Evolutionary conservation across 1,140 invertebrate genomes (phyloP).

Genomic region (Platyura marginata): DNA sequence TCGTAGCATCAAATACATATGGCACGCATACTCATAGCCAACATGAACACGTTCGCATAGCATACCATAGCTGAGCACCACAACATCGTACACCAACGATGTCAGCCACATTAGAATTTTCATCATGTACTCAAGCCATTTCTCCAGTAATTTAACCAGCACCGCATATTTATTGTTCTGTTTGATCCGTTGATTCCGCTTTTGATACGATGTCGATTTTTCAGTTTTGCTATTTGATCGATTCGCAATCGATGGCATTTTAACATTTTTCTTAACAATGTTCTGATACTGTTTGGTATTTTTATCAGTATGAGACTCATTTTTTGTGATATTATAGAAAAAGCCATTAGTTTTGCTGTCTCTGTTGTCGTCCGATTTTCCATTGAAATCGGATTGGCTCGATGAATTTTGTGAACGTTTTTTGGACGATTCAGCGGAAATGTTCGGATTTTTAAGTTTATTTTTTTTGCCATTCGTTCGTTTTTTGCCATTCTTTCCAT

Average conservation of each 20-base stretch:
- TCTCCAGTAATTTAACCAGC: conserved; percentile 15
- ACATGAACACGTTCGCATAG: conserved; percentile 33
- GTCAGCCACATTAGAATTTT: conserved; percentile 55
- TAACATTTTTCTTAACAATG: neutral
- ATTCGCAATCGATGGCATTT: neutral
- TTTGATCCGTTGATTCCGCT: neutral
- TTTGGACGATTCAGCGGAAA: neutral
- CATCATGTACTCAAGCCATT: conserved; percentile 45
- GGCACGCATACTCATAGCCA: conserved; percentile 11
- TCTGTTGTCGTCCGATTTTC: neutral
- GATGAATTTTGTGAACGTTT: neutral
- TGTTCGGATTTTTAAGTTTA: neutral
- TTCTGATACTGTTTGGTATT: neutral
- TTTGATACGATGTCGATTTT: neutral
- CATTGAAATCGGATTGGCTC: neutral
- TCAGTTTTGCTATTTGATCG: neutral
- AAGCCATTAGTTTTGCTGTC: conserved; percentile 11
- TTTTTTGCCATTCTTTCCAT: neutral
- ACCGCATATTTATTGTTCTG: conserved; percentile 15
- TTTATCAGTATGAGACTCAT: neutral
- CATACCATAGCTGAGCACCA: conserved; percentile 54
- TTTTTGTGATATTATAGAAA: conserved; percentile 4
- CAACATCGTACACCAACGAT: conserved; percentile 57
- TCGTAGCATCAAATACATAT: conserved; percentile 13
- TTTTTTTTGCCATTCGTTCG: neutral